Evolutionary conservation across 2,888 invertebrate genomes (phyloP).

Genomic region (Chalcis sispes): DNA sequence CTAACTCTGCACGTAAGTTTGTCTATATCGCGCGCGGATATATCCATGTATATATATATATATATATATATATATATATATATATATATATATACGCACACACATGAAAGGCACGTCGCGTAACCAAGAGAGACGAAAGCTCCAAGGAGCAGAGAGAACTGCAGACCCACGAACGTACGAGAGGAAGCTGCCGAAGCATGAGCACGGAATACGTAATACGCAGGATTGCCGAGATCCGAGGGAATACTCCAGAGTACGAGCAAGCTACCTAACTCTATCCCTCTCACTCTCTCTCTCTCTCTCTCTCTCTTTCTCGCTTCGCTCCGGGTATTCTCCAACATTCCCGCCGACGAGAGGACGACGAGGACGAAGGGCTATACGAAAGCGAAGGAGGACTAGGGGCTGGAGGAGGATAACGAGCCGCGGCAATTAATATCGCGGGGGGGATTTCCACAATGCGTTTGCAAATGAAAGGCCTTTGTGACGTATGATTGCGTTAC

Average conservation of each 20-base stretch:
- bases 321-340: too few species aligned
- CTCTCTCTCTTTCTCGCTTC: too few species aligned
- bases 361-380: constrained; percentile 53
- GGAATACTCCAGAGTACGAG: constrained; percentile 63
- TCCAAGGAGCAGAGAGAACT: too few species aligned
- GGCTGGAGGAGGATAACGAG: constrained; percentile 72
- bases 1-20: constrained; percentile 64
- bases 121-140: constrained; percentile 58
- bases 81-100: too few species aligned
- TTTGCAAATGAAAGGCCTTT: constrained; percentile 77
- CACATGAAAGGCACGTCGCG: constrained; percentile 39
- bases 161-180: background rate
- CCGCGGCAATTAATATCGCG: constrained; percentile 76
- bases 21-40: constrained; percentile 71
- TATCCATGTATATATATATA: constrained; percentile 60
- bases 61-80: constrained; percentile 6
- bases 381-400: constrained; percentile 56
- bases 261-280: background rate
- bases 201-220: constrained; percentile 74
- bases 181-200: constrained; percentile 69
- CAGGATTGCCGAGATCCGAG: constrained; percentile 62
- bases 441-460: constrained; percentile 76
- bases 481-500: constrained; percentile 77
- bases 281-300: background rate
- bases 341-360: constrained; percentile 55